Conservation (phyloP, 1,140 invertebrate genomes). For the Galleria mellonella region DNA sequence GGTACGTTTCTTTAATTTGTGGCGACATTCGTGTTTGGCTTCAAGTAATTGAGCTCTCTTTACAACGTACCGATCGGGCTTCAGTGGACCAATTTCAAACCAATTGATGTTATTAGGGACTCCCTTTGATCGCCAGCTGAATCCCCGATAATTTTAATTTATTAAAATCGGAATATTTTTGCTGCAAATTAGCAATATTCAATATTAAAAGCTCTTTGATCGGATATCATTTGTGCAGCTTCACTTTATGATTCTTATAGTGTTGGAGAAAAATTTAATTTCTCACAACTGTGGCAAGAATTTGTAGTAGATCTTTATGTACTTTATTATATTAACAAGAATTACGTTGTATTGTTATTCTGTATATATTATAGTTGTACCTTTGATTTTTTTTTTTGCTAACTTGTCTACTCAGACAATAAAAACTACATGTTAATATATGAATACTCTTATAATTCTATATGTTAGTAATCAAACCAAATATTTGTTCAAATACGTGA, state of each 20-base stretch:
- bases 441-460: too few species aligned
- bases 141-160: conserved; percentile 53
- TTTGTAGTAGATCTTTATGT: too few species aligned
- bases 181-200: conserved; percentile 35
- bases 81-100: conserved; percentile 52
- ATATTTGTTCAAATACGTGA: too few species aligned
- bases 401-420: too few species aligned
- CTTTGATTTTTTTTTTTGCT: too few species aligned
- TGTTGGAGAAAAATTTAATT: neutral
- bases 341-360: too few species aligned
- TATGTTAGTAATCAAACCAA: too few species aligned
- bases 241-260: conserved; percentile 14
- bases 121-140: conserved; percentile 41
- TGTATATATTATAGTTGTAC: too few species aligned
- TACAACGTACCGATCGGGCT: conserved; percentile 35
- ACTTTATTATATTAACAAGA: too few species aligned
- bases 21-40: conserved; percentile 59
- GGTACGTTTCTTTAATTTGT: conserved; percentile 63
- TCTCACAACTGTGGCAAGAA: too few species aligned
- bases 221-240: conserved; percentile 30
- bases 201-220: conserved; percentile 24
- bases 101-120: conserved; percentile 52
- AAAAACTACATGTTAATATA: too few species aligned
- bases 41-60: conserved; percentile 54
- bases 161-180: conserved; percentile 42